Conservation (phyloP, 2,888 invertebrate species). For the Tanaodytes sp. region DNA sequence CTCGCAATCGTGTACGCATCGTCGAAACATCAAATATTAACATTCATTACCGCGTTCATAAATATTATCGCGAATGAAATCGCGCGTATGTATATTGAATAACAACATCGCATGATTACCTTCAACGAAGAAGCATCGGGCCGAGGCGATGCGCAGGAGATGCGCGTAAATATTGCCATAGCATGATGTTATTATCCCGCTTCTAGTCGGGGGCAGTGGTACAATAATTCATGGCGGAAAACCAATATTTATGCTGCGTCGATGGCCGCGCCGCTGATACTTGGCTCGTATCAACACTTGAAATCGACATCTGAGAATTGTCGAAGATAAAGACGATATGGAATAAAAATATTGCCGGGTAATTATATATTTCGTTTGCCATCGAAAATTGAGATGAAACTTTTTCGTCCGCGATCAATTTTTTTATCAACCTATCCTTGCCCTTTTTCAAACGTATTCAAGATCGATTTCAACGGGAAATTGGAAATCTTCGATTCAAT, state of each 20-base stretch:
- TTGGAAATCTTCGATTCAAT: too few relatives aligned
- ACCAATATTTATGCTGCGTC: conserved; percentile 46
- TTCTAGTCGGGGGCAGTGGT: conserved; percentile 30
- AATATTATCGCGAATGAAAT: conserved; percentile 43
- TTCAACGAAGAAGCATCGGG: conserved; percentile 27
- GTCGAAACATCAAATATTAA: conserved; percentile 29
- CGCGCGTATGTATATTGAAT: conserved; percentile 33
- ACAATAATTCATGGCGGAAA: conserved; percentile 44
- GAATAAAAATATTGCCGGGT: too few relatives aligned
- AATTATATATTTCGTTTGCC: too few relatives aligned
- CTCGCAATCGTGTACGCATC: too few relatives aligned
- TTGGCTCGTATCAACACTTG: too few relatives aligned
- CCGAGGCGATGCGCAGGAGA: conserved; percentile 14
- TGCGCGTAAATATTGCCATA: conserved; percentile 48
- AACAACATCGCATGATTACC: conserved; percentile 44
- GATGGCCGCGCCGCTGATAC: conserved; percentile 7
- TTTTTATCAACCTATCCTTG: too few relatives aligned
- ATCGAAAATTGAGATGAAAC: too few relatives aligned
- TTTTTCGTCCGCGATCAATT: too few relatives aligned
- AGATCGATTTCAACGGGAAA: too few relatives aligned
- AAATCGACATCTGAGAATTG: too few relatives aligned
- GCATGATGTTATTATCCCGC: conserved; percentile 41
- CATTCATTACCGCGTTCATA: conserved; percentile 38
- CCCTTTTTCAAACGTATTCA: too few relatives aligned
- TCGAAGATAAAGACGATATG: too few relatives aligned